phyloP scores from a whole-genome alignment of 2,113 vertebrate species.

The Alligator sinensis region DNA sequence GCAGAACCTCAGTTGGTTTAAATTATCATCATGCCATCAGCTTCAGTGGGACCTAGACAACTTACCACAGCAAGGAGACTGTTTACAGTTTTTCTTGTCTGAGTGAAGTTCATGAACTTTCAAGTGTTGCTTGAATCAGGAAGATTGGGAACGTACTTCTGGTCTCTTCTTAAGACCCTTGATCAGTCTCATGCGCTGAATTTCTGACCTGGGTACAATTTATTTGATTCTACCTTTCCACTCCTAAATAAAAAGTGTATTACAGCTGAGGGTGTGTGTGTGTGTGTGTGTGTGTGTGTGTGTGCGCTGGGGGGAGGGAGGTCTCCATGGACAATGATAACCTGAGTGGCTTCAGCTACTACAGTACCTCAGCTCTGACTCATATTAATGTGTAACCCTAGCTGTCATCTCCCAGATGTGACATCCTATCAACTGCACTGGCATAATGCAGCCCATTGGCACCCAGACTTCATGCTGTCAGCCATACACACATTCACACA shows the following conservation, averaged over 20 bases:
- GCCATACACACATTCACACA: neutral
- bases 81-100: too few species aligned
- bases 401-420: neutral
- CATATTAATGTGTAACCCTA: neutral
- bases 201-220: neutral
- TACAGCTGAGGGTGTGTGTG: neutral
- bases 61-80: too few species aligned
- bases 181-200: neutral
- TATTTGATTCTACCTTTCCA: too few species aligned
- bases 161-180: neutral
- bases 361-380: neutral
- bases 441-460: neutral
- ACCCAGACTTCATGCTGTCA: neutral
- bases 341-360: neutral
- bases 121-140: too few species aligned
- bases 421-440: neutral
- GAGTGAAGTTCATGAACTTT: too few species aligned
- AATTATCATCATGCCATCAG: neutral
- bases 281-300: neutral
- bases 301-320: too few species aligned
- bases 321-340: neutral
- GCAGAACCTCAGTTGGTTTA: neutral
- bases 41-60: neutral
- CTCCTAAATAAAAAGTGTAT: neutral
- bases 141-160: too few species aligned